Evolutionary conservation across 2,888 invertebrate genomes (phyloP).

Genomic region (Nephrotoma guestfalica): DNA sequence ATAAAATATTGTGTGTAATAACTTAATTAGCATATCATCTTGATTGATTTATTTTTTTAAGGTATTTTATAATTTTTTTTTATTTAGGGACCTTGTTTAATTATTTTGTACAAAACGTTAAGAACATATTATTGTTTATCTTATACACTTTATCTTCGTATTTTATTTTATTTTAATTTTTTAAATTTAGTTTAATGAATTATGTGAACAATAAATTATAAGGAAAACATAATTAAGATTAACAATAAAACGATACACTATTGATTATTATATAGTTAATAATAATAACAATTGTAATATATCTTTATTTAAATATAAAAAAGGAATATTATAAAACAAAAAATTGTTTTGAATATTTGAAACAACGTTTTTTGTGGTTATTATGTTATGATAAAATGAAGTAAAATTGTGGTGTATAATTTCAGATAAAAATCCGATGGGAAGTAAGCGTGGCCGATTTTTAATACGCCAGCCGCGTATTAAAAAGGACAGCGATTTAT

Average conservation of each 20-base stretch:
- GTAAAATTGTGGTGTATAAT: background rate
- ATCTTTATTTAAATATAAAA: slow-evolving; percentile 2
- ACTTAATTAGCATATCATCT: background rate
- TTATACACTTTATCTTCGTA: background rate
- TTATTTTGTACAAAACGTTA: background rate
- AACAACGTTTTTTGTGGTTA: background rate
- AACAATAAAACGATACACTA: background rate
- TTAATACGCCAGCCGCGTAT: slow-evolving; percentile 51
- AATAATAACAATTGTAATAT: slow-evolving; percentile 1
- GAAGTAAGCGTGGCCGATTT: slow-evolving; percentile 45
- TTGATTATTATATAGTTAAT: slow-evolving; percentile 1
- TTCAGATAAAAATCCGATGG: slow-evolving; percentile 24
- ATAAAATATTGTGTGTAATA: background rate
- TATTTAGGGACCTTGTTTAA: background rate
- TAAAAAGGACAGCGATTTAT: slow-evolving; percentile 44
- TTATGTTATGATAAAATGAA: background rate
- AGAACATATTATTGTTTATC: background rate
- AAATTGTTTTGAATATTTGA: background rate
- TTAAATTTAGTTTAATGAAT: background rate
- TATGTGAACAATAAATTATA: background rate
- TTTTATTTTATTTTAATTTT: background rate
- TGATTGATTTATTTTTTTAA: background rate
- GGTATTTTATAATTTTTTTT: background rate
- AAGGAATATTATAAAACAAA: background rate
- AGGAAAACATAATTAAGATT: background rate